phyloP scores from a whole-genome alignment of 92 coral and sea anemone species.

The Parazoanthus atlanticus region DNA sequence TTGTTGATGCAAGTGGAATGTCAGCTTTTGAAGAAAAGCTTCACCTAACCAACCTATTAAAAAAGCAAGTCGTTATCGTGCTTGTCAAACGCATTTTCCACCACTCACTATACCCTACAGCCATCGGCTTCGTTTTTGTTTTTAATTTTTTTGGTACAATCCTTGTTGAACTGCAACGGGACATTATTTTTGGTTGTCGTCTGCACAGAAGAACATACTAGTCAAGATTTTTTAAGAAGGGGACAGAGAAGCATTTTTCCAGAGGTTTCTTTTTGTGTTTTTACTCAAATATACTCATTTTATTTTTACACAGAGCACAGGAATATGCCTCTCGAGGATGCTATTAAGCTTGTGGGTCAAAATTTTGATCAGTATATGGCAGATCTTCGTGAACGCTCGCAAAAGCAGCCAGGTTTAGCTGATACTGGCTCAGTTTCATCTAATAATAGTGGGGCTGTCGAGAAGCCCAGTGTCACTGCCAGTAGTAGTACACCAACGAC shows the following conservation, averaged over 20 bases:
- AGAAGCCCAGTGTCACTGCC: conserved; percentile 53
- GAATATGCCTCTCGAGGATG: conserved; percentile 99
- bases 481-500: conserved; percentile 28
- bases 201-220: conserved; percentile 21
- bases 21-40: neutral
- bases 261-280: neutral
- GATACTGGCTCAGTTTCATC: conserved; percentile 51
- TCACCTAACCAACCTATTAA: neutral
- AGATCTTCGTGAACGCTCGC: conserved; percentile 90
- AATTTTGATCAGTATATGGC: conserved; percentile 99
- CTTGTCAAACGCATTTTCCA: no score
- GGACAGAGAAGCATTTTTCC: conserved; percentile 27
- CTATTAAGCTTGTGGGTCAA: conserved; percentile 94
- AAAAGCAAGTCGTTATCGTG: no score
- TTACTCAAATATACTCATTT: conserved; percentile 69
- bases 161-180: conserved; percentile 5
- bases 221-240: neutral
- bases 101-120: neutral
- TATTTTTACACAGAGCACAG: conserved; percentile 99
- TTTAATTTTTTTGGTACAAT: neutral
- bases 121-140: neutral
- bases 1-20: neutral
- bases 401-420: conserved; percentile 48
- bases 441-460: conserved; percentile 49
- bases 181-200: neutral